Evolutionary conservation across 1,140 invertebrate genomes (phyloP), one percentile per base, ranked within the genome.

Genomic region (Sipha flava): DNA sequence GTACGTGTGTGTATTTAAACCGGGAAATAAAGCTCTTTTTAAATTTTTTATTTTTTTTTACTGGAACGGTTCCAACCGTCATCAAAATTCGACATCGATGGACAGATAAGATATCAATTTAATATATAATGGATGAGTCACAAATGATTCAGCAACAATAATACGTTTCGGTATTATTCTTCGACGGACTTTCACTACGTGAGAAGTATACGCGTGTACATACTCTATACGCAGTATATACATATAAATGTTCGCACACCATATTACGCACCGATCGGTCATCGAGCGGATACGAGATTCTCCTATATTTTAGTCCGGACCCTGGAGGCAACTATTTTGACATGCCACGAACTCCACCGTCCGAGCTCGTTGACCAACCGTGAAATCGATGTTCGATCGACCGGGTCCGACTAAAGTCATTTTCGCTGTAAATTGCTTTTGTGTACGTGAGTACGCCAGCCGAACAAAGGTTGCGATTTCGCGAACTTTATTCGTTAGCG

Each of bases 251-350:
- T n/a, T n/a, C n/a, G n/a, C n/a, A n/a, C n/a, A n/a, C n/a, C n/a
- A n/a, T n/a, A n/a, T n/a, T n/a, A n/a, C n/a, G n/a, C 16, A n/a
- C 59, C 62, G 62, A 66, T 66, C 62, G 62, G 62, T 66, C 62
- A 66, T 66, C 64, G 64, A 2, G 16, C 26, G 54, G 54, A 18
- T 26, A 16, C 26, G n/a, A n/a, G n/a, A n/a, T n/a, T n/a, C n/a
- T n/a, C n/a, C n/a, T n/a, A n/a, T n/a, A n/a, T n/a, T n/a, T n/a
- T n/a, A n/a, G n/a, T n/a, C n/a, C n/a, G n/a, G n/a, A n/a, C n/a
- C n/a, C n/a, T n/a, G n/a, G n/a, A n/a, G n/a, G n/a, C n/a, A n/a
- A n/a, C n/a, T n/a, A n/a, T n/a, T n/a, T n/a, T n/a, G n/a, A n/a
- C n/a, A n/a, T n/a, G n/a, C n/a, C n/a, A n/a, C n/a, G n/a, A n/a